Conservation (phyloP, 2,113 vertebrate species). For the Oenanthe melanoleuca region DNA sequence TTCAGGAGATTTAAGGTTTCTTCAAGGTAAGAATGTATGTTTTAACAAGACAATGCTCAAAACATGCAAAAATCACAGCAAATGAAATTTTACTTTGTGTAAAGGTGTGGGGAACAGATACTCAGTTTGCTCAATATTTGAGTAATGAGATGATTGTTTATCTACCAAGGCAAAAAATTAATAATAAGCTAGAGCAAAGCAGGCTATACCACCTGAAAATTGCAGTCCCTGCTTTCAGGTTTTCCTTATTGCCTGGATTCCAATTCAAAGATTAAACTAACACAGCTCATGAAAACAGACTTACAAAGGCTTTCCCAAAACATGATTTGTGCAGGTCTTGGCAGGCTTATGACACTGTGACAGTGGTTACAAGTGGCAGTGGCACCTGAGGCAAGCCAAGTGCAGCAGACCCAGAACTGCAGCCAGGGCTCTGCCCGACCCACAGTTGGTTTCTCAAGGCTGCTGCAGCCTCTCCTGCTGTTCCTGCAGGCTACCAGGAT, state of each 20-base stretch:
- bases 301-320: neutral
- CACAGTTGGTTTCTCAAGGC: neutral
- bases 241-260: neutral
- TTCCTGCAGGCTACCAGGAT: neutral
- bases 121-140: neutral
- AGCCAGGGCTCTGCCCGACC: neutral
- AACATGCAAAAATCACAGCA: neutral
- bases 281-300: neutral
- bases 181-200: neutral
- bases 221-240: neutral
- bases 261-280: neutral
- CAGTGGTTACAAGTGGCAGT: neutral
- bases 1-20: neutral
- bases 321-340: neutral
- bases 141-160: neutral
- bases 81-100: neutral
- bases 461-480: neutral
- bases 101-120: fast-evolving
- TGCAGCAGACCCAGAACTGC: neutral
- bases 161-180: neutral
- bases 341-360: too few species aligned
- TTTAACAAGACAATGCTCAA: neutral
- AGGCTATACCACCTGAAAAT: neutral
- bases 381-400: neutral
- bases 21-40: neutral